These are phyloP conservation scores for Lerista edwardsae DNA, from an alignment of 2,797 vertebrate species.

Conservation along the genomic window DNA sequence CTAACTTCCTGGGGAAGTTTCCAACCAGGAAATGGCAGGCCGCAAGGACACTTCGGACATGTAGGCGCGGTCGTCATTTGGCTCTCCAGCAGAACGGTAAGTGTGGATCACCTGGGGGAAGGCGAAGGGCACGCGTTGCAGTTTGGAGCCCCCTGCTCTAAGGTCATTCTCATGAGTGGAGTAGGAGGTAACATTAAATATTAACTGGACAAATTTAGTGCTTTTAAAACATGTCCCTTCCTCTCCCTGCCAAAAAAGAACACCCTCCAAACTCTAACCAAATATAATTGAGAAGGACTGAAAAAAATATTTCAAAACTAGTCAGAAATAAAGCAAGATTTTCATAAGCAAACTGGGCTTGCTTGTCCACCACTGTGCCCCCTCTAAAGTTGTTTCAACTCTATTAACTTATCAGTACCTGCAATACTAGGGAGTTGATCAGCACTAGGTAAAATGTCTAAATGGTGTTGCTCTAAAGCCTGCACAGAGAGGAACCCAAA, in stretches of 20 bases:
- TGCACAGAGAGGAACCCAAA: background rate
- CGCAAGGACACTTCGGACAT: too few species aligned
- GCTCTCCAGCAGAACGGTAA: too few species aligned
- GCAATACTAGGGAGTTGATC: background rate
- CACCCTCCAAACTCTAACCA: background rate
- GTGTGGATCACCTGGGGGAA: too few species aligned
- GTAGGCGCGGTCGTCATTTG: too few species aligned
- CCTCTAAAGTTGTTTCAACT: background rate
- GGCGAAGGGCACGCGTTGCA: too few species aligned
- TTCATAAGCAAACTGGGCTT: background rate
- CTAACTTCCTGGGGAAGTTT: too few species aligned
- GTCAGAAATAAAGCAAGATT: background rate
- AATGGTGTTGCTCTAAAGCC: constrained; percentile 42
- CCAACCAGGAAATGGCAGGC: too few species aligned
- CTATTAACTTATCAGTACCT: background rate
- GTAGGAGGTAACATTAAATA: background rate
- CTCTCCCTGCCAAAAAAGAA: background rate
- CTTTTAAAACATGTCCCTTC: background rate
- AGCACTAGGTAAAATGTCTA: background rate
- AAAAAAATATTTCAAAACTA: background rate
- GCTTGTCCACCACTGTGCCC: background rate
- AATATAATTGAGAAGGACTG: background rate
- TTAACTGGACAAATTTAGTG: background rate
- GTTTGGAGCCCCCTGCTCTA: too few species aligned
- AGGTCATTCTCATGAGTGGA: too few species aligned